Evolutionary conservation across 2,797 vertebrate species (phyloP).

Genomic region (Sebastes vulpes): DNA sequence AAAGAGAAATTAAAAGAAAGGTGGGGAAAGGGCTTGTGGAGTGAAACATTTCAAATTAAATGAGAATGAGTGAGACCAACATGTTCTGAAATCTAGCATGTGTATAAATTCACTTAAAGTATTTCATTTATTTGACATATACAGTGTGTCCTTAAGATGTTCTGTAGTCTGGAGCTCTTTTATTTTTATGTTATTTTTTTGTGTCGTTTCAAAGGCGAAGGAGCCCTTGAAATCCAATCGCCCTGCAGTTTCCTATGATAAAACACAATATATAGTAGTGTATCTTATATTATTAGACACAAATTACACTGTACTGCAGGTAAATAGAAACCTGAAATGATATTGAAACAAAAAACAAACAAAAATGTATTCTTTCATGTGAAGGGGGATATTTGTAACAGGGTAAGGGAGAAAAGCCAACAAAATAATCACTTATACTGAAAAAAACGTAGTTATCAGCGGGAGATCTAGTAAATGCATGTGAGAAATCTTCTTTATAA

Average conservation of each 20-base stretch:
- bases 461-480: not conserved
- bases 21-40: slow-evolving; percentile 28
- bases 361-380: not conserved
- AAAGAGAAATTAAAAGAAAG: slow-evolving; percentile 58
- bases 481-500: not conserved
- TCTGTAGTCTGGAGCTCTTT: not conserved
- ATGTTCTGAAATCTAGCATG: not conserved
- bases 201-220: slow-evolving; percentile 7
- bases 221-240: not conserved
- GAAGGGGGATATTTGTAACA: not conserved
- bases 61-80: not conserved
- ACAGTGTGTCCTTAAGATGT: not conserved
- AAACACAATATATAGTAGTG: not conserved
- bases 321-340: slow-evolving; percentile 1
- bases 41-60: slow-evolving; percentile 28
- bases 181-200: not conserved
- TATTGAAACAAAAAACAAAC: not conserved
- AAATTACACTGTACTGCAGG: not conserved
- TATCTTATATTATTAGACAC: not conserved
- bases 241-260: not conserved
- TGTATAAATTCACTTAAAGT: not conserved
- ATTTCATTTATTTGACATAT: not conserved
- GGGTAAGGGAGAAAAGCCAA: not conserved
- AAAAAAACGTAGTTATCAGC: not conserved
- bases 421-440: not conserved